Percentiles rank a stretch among this genome's conserved stretches.
phyloP scores from a whole-genome alignment of 2,113 vertebrate genomes.

The Oreotrochilus melanogaster region DNA sequence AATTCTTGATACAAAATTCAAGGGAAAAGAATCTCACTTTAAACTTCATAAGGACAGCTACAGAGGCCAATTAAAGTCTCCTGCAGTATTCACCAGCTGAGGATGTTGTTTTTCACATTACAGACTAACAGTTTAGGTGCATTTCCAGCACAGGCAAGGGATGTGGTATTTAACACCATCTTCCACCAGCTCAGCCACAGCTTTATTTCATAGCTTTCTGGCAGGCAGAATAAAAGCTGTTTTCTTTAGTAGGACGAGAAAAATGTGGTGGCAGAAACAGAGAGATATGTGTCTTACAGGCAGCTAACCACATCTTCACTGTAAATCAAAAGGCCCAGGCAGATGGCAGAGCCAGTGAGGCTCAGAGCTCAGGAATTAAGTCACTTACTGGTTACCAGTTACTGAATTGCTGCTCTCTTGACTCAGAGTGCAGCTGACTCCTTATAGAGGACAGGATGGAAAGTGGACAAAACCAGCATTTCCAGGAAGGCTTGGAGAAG shows the following conservation, averaged over 20 bases:
- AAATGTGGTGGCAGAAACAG: not conserved
- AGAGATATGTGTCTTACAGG: not conserved
- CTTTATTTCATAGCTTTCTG: not conserved
- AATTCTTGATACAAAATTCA: not conserved
- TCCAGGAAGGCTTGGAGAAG: not conserved
- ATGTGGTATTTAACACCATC: not conserved
- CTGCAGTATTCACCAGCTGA: not conserved
- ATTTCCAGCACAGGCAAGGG: not conserved
- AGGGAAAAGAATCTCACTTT: slow-evolving; percentile 22
- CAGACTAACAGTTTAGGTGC: not conserved
- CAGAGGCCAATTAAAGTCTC: not conserved
- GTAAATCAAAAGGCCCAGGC: not conserved
- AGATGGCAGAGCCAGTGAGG: not conserved
- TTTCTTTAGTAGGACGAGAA: not conserved
- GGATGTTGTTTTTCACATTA: not conserved
- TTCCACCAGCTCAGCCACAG: not conserved
- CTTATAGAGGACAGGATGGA: not conserved
- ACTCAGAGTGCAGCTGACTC: not conserved
- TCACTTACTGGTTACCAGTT: not conserved
- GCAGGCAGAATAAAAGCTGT: not conserved
- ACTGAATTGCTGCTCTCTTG: not conserved
- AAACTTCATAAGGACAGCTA: not conserved
- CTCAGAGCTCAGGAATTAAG: not conserved
- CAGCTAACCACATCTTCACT: not conserved
- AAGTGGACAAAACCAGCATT: not conserved